A percentile compares a stretch with the other conserved stretches of the same genome.
Evolutionary conservation across 1,140 invertebrate genomes (phyloP).

Genomic region (Hycleus phaleratus): DNA sequence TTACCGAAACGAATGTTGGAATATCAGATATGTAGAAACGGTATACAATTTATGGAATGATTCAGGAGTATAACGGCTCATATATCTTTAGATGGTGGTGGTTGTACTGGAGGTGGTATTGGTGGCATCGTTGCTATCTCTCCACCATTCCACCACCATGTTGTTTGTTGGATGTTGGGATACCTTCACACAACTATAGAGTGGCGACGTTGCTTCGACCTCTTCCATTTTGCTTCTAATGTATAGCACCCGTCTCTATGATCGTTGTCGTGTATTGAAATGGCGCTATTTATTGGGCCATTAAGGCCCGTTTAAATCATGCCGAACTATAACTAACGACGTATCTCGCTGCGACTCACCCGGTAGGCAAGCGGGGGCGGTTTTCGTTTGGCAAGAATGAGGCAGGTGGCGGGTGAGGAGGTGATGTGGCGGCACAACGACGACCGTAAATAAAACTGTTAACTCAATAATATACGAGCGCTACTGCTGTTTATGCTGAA

Average conservation of each 20-base stretch:
- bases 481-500: conserved; percentile 23
- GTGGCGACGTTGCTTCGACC: conserved; percentile 19
- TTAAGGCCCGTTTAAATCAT: conserved; percentile 40
- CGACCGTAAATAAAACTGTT: conserved; percentile 20
- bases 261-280: conserved; percentile 40
- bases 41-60: conserved; percentile 26
- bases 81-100: conserved; percentile 17
- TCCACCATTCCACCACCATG: neutral
- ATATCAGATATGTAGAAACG: conserved; percentile 19
- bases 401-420: conserved; percentile 12
- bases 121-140: conserved; percentile 14
- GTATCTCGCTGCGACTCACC: conserved; percentile 24
- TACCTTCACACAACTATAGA: conserved; percentile 20
- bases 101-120: too few species aligned
- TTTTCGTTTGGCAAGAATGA: neutral
- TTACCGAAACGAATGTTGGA: conserved; percentile 12
- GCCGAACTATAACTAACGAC: conserved; percentile 38
- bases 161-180: conserved; percentile 12
- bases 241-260: conserved; percentile 33
- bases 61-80: conserved; percentile 23
- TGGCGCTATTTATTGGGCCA: conserved; percentile 40
- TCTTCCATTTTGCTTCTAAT: conserved; percentile 34
- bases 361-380: neutral
- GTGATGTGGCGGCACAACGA: neutral
- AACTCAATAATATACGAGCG: conserved; percentile 25